Evolutionary conservation across 2,797 vertebrate species (phyloP).

Genomic region (Adrianichthys oophorus): DNA sequence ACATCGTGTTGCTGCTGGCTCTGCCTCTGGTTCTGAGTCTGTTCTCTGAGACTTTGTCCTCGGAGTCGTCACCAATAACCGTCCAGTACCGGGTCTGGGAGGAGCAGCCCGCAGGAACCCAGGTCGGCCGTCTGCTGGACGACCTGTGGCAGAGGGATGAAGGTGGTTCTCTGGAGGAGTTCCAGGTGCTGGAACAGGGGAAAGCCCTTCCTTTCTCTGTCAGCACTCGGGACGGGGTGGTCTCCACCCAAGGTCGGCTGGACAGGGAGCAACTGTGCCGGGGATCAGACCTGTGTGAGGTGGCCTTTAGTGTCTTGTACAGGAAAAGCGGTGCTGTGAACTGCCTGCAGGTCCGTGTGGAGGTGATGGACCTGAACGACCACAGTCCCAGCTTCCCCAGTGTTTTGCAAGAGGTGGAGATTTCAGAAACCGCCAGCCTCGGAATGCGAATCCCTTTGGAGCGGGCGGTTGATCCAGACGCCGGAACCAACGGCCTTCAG

Average conservation of each 20-base stretch:
- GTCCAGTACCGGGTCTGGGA: slow-evolving; percentile 83
- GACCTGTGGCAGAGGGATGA: slow-evolving; percentile 79
- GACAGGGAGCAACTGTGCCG: slow-evolving; percentile 90
- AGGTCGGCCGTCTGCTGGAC: slow-evolving; percentile 82
- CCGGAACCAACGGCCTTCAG: slow-evolving; percentile 81
- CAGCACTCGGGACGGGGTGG: slow-evolving; percentile 74
- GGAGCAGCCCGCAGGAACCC: slow-evolving; percentile 83
- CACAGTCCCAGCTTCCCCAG: slow-evolving; percentile 85
- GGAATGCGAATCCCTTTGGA: slow-evolving; percentile 88
- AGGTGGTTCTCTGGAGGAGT: slow-evolving; percentile 68
- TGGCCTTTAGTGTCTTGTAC: slow-evolving; percentile 87
- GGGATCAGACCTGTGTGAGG: slow-evolving; percentile 82
- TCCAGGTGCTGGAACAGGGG: slow-evolving; percentile 86
- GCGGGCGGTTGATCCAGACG: slow-evolving; percentile 84
- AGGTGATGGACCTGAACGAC: slow-evolving; percentile 90
- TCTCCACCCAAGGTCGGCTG: slow-evolving; percentile 82
- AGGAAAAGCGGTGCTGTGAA: slow-evolving; percentile 74
- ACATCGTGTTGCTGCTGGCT: slow-evolving; percentile 66
- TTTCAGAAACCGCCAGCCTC: slow-evolving; percentile 87
- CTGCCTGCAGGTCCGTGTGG: slow-evolving; percentile 85
- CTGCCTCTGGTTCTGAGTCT: slow-evolving; percentile 58
- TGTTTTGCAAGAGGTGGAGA: slow-evolving; percentile 85
- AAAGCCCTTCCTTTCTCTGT: slow-evolving; percentile 81
- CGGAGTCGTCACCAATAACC: slow-evolving; percentile 53
- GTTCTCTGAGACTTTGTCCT: slow-evolving; percentile 28